These are phyloP conservation scores for Mesocricetus auratus DNA, from an alignment of 2,113 vertebrate species.

Conservation along the genomic window DNA sequence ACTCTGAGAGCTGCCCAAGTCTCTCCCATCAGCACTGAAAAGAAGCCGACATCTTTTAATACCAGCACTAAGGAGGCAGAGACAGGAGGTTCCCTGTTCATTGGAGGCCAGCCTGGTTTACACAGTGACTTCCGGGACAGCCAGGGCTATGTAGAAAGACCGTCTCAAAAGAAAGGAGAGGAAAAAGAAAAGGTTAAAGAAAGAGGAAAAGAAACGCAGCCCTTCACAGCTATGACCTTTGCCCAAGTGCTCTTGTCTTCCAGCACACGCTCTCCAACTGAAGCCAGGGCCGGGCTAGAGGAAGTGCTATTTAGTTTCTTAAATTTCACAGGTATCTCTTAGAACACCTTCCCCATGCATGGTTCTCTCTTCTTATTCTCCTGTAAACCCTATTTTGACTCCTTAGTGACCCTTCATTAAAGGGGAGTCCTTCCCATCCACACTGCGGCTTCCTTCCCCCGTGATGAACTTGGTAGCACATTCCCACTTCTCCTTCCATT, in stretches of 20 bases:
- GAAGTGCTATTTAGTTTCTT: slow-evolving; percentile 40
- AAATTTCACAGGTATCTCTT: slow-evolving; percentile 8
- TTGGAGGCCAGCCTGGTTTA: neutral
- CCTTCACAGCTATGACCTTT: neutral
- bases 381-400: neutral
- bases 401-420: neutral
- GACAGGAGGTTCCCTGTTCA: neutral
- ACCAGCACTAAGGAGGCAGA: neutral
- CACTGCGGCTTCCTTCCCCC: neutral
- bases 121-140: no score
- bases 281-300: neutral
- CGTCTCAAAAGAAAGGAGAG: neutral
- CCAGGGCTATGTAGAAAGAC: neutral
- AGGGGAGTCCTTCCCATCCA: neutral
- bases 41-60: neutral
- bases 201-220: neutral
- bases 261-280: neutral
- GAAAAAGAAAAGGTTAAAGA: no score
- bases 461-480: neutral
- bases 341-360: neutral
- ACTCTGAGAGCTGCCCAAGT: neutral
- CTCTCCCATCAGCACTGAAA: neutral
- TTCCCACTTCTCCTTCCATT: neutral
- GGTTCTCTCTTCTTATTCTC: slow-evolving; percentile 12
- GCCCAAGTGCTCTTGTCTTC: neutral